Percentiles rank a stretch among this genome's conserved stretches.
phyloP scores from a whole-genome alignment of 2,888 invertebrate genomes.

The Macrosiphum euphorbiae region DNA sequence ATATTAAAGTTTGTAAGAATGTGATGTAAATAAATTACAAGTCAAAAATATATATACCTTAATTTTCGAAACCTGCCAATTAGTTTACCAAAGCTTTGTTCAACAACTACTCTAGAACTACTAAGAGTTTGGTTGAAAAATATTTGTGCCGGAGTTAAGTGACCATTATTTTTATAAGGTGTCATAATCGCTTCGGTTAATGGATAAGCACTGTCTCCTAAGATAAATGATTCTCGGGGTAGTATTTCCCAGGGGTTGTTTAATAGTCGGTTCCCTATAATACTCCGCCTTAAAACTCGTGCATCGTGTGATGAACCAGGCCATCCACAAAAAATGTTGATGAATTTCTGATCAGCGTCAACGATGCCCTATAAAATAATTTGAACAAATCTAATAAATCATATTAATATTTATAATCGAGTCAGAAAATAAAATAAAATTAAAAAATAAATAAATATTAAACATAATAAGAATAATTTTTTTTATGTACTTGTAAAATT shows the following conservation, averaged over 20 bases:
- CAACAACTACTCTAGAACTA: background rate
- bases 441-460: background rate
- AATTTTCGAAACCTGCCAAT: background rate
- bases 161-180: constrained; percentile 59
- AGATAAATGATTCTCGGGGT: background rate
- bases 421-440: background rate
- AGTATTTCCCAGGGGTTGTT: background rate
- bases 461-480: background rate
- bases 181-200: background rate
- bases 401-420: background rate
- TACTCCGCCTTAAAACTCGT: constrained; percentile 49
- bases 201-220: constrained; percentile 60
- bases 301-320: constrained; percentile 65
- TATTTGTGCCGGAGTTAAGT: constrained; percentile 53
- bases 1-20: background rate
- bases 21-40: background rate
- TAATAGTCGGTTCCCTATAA: background rate
- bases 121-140: constrained; percentile 29
- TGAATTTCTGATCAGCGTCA: constrained; percentile 55
- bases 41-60: background rate
- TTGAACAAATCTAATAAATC: background rate
- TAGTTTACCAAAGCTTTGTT: background rate
- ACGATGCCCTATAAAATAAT: constrained; percentile 44
- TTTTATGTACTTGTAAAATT: background rate
- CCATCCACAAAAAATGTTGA: constrained; percentile 60